Conservation (phyloP, 2,113 vertebrate genomes). For the Sinosuthora webbiana region DNA sequence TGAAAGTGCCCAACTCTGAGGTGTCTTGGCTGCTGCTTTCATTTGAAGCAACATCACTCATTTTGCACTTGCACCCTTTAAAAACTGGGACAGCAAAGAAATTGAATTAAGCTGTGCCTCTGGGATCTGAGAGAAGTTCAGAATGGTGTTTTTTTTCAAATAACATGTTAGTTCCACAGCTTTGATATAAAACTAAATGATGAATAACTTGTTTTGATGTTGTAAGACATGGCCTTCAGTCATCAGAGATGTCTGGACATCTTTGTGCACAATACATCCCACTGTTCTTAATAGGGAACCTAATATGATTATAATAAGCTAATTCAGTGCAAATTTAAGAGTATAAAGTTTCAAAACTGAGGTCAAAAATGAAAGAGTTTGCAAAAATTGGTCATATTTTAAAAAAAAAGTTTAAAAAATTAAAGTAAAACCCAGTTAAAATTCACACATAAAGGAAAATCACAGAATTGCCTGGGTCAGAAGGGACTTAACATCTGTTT, state of each 20-base stretch:
- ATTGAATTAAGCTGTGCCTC: conserved; percentile 45
- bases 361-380: neutral
- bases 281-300: neutral
- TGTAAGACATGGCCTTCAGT: neutral
- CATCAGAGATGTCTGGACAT: neutral
- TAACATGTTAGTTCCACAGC: conserved; percentile 37
- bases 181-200: conserved; percentile 26
- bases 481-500: neutral
- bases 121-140: conserved; percentile 36
- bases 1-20: neutral
- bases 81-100: conserved; percentile 37
- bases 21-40: neutral
- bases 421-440: neutral
- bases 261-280: neutral
- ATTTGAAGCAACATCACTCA: neutral
- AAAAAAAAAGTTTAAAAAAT: neutral
- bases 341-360: neutral
- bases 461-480: neutral
- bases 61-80: conserved; percentile 36
- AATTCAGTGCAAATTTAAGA: neutral
- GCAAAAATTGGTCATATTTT: neutral
- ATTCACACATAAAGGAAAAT: neutral
- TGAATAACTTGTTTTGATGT: conserved; percentile 7
- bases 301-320: neutral
- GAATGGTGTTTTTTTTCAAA: conserved; percentile 36